A percentile compares a stretch with the other conserved stretches of the same genome.
phyloP scores from a whole-genome alignment of 1,140 invertebrate genomes.

The Diorhabda sublineata region DNA sequence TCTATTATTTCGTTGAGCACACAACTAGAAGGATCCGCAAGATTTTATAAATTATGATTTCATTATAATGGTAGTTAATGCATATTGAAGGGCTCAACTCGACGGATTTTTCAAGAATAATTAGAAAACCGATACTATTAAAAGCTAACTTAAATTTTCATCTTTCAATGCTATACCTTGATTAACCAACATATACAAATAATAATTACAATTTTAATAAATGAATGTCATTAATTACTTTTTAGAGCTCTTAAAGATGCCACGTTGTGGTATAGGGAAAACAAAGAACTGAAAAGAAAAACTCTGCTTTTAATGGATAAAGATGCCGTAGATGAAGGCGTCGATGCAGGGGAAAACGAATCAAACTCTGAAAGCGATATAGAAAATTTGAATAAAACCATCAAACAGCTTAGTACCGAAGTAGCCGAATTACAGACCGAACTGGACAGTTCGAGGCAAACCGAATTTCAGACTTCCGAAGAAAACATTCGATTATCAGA shows the following conservation, averaged over 20 bases:
- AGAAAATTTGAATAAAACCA: constrained; percentile 62
- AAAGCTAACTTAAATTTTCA: too few species aligned
- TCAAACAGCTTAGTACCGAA: constrained; percentile 60
- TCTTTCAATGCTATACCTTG: too few species aligned
- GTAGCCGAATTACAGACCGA: constrained; percentile 64
- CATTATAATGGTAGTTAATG: too few species aligned
- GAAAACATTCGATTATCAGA: constrained; percentile 52
- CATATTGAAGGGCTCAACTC: too few species aligned
- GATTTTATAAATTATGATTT: too few species aligned
- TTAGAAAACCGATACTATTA: too few species aligned
- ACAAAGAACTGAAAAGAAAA: constrained; percentile 62
- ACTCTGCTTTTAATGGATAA: constrained; percentile 55
- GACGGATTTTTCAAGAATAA: too few species aligned
- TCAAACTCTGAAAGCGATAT: constrained; percentile 59
- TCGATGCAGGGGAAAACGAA: constrained; percentile 54
- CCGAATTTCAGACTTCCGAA: constrained; percentile 69
- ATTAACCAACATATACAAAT: too few species aligned
- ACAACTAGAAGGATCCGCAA: too few species aligned
- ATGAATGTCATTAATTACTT: constrained; percentile 17
- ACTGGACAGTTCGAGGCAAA: constrained; percentile 57
- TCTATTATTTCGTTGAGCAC: too few species aligned
- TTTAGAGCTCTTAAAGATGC: constrained; percentile 55
- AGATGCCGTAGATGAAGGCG: constrained; percentile 45
- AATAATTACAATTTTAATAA: constrained; percentile 7
- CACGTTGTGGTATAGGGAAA: constrained; percentile 70